A percentile compares a stretch with the other conserved stretches of the same genome.
Conservation (phyloP, 2,888 invertebrate genomes). For the Drosophila niveifrons region DNA sequence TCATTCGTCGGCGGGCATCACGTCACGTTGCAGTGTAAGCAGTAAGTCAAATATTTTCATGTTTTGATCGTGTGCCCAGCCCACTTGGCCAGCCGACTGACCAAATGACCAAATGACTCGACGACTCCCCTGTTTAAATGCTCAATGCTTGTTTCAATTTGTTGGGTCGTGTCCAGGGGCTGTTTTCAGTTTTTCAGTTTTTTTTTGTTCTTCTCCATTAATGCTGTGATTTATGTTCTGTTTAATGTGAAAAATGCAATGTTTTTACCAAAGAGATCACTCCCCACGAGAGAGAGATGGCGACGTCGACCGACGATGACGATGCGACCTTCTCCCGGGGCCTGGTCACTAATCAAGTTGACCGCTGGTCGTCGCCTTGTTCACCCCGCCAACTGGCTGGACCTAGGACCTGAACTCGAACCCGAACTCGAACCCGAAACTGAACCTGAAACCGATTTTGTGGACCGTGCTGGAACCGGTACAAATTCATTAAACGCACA, state of each 20-base stretch:
- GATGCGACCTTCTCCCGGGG: conserved; percentile 55
- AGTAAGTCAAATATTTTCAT: conserved; percentile 82
- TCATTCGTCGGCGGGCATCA: conserved; percentile 52
- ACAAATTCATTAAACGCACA: conserved; percentile 77
- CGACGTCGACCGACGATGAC: conserved; percentile 17
- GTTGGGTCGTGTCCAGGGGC: conserved; percentile 60
- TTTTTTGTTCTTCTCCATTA: conserved; percentile 63
- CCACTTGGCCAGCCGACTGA: conserved; percentile 61
- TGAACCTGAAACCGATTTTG: conserved; percentile 19
- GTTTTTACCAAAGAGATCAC: conserved; percentile 84
- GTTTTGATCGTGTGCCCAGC: conserved; percentile 82
- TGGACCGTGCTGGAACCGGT: conserved; percentile 48
- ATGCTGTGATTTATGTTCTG: conserved; percentile 83
- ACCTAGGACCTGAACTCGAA: conserved; percentile 17
- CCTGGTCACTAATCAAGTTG: conserved; percentile 80
- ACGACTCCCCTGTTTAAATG: conserved; percentile 29
- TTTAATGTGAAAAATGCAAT: conserved; percentile 83
- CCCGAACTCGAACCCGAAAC: conserved; percentile 7
- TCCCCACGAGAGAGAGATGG: conserved; percentile 62
- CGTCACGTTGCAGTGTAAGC: conserved; percentile 60
- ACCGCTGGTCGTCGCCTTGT: conserved; percentile 77
- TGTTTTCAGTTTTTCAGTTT: conserved; percentile 1
- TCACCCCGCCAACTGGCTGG: conserved; percentile 29
- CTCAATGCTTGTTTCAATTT: conserved; percentile 56
- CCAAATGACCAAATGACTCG: conserved; percentile 21